These are phyloP conservation scores for Polyploca ridens DNA, from an alignment of 2,888 invertebrate species.

Conservation along the genomic window DNA sequence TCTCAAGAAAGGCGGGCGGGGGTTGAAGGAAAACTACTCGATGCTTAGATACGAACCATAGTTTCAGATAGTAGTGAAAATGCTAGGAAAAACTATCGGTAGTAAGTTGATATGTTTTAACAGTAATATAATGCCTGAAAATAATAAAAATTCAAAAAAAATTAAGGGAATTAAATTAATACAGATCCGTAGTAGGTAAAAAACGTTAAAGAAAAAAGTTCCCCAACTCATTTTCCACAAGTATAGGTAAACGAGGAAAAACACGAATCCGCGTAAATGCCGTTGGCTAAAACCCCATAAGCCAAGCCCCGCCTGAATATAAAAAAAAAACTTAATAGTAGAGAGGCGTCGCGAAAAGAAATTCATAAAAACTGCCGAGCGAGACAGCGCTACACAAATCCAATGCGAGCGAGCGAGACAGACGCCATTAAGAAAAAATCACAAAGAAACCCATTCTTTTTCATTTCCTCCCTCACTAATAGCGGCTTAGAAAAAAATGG, in stretches of 20 bases:
- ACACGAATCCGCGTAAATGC: constrained; percentile 59
- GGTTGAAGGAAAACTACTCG: constrained; percentile 29
- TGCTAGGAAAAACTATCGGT: constrained; percentile 11
- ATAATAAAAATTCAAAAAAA: neutral
- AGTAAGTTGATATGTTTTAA: neutral
- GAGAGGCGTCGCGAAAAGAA: constrained; percentile 81
- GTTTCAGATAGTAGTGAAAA: constrained; percentile 14
- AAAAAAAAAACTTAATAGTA: constrained; percentile 76
- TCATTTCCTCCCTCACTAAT: constrained; percentile 82
- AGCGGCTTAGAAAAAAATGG: constrained; percentile 82
- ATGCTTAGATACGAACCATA: constrained; percentile 38
- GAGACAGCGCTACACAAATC: constrained; percentile 54
- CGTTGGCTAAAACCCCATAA: constrained; percentile 74
- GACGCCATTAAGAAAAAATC: constrained; percentile 77
- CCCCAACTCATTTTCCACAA: constrained; percentile 36
- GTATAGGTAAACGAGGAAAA: constrained; percentile 71
- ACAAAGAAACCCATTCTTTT: constrained; percentile 83
- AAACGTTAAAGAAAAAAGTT: constrained; percentile 27
- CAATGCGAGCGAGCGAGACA: constrained; percentile 69
- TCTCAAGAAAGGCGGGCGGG: constrained; percentile 25
- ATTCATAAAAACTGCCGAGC: constrained; percentile 64
- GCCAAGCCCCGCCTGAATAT: constrained; percentile 79
- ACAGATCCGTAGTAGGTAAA: neutral
- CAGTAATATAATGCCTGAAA: neutral
- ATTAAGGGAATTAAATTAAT: neutral